These are phyloP conservation scores for Trissolcus japonicus DNA, from an alignment of 2,888 invertebrate genomes.

Conservation along the genomic window DNA sequence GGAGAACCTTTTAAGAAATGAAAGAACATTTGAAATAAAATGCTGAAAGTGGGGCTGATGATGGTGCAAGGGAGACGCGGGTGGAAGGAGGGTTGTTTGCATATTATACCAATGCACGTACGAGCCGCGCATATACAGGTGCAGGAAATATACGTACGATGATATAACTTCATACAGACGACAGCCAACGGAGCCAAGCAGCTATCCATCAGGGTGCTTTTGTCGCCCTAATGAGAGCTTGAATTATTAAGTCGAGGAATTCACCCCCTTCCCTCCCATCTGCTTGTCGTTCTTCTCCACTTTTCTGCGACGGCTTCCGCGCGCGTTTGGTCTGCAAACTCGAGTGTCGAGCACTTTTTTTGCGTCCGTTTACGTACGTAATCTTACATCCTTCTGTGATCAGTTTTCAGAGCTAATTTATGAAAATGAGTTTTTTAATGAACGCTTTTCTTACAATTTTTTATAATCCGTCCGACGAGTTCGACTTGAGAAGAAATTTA, in stretches of 20 bases:
- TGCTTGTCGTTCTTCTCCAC: slow-evolving; percentile 29
- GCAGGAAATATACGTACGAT: slow-evolving; percentile 41
- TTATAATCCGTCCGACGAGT: slow-evolving; percentile 47
- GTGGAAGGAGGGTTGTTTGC: slow-evolving; percentile 50
- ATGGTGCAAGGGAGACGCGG: not conserved
- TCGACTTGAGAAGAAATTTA: slow-evolving; percentile 31
- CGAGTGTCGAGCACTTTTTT: slow-evolving; percentile 54
- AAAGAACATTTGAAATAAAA: slow-evolving; percentile 76
- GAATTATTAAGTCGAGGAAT: slow-evolving; percentile 74
- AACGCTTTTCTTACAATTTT: slow-evolving; percentile 52
- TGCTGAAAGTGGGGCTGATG: slow-evolving; percentile 63
- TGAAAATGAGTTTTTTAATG: slow-evolving; percentile 57
- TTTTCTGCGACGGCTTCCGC: slow-evolving; percentile 39
- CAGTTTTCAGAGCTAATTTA: slow-evolving; percentile 51
- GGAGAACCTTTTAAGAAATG: slow-evolving; percentile 76
- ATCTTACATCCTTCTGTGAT: slow-evolving; percentile 55
- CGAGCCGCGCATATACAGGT: slow-evolving; percentile 49
- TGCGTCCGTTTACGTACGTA: slow-evolving; percentile 54
- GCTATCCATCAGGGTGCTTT: slow-evolving; percentile 77
- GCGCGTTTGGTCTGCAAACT: slow-evolving; percentile 44
- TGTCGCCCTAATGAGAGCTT: slow-evolving; percentile 77
- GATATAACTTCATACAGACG: slow-evolving; percentile 58
- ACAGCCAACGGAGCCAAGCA: slow-evolving; percentile 64
- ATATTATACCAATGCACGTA: slow-evolving; percentile 52
- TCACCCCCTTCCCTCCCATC: slow-evolving; percentile 32